phyloP scores from a whole-genome alignment of 1,140 invertebrate species.

The Aphidius ervi region DNA sequence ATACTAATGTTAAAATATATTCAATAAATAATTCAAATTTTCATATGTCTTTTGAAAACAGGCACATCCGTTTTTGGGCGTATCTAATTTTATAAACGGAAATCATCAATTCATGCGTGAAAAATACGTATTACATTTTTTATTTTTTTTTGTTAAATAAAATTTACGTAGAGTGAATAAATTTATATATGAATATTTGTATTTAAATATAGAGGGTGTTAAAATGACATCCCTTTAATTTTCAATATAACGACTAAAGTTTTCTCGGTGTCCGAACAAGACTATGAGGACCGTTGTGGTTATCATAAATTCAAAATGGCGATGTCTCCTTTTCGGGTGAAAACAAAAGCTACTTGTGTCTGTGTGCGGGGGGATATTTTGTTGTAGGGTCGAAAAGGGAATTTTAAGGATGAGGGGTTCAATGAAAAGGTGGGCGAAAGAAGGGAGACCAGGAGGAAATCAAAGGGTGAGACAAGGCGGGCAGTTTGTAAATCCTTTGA shows the following conservation, averaged over 20 bases:
- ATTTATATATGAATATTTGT: no score
- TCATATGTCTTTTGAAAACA: background rate
- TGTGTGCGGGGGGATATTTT: no score
- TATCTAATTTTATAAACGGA: conserved; percentile 16
- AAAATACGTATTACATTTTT: no score
- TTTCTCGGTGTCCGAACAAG: conserved; percentile 48
- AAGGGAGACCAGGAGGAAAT: background rate
- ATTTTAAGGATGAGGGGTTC: conserved; percentile 3
- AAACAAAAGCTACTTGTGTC: conserved; percentile 51
- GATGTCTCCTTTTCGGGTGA: conserved; percentile 40
- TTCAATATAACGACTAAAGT: conserved; percentile 52
- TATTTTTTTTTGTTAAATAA: background rate
- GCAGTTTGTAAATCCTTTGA: conserved; percentile 47
- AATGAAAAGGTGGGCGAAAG: conserved; percentile 8
- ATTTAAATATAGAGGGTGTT: conserved; percentile 12
- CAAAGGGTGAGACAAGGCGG: conserved; percentile 19
- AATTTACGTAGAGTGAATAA: conserved; percentile 4
- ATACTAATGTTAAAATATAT: background rate
- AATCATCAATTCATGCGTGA: background rate
- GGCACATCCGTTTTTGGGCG: conserved; percentile 11
- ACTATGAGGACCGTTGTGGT: conserved; percentile 20
- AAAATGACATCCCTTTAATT: conserved; percentile 36
- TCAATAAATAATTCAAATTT: background rate
- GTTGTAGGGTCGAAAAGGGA: no score
- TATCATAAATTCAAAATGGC: conserved; percentile 56